phyloP scores from a whole-genome alignment of 2,888 invertebrate genomes.

The Temnothorax ravouxi region DNA sequence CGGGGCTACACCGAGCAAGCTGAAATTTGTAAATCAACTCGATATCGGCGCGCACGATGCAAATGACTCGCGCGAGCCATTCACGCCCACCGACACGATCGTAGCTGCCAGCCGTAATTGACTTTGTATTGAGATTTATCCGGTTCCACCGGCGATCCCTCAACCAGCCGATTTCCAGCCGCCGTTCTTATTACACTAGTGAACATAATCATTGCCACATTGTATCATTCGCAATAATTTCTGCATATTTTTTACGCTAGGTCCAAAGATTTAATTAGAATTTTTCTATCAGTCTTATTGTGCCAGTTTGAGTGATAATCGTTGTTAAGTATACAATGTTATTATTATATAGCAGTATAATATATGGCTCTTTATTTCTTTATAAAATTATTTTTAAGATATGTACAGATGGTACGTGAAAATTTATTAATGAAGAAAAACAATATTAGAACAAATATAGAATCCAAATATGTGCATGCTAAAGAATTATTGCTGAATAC shows the following conservation, averaged over 20 bases:
- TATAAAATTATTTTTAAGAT: neutral
- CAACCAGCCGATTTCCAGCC: conserved; percentile 65
- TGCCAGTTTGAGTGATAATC: neutral
- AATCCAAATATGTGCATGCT: neutral
- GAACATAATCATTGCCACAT: conserved; percentile 34
- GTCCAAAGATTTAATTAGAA: conserved; percentile 14
- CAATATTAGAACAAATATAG: neutral
- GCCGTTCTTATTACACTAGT: conserved; percentile 35
- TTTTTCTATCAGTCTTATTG: neutral
- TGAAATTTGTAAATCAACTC: conserved; percentile 75
- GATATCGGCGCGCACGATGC: conserved; percentile 63
- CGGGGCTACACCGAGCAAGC: conserved; percentile 58
- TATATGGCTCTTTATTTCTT: neutral
- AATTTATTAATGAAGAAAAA: neutral
- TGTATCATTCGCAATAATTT: conserved; percentile 25
- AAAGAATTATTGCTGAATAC: neutral
- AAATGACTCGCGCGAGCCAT: conserved; percentile 71
- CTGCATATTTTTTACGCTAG: neutral
- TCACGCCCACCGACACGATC: conserved; percentile 71
- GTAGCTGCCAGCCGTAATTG: conserved; percentile 73
- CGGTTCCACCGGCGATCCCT: conserved; percentile 67
- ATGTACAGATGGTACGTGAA: neutral
- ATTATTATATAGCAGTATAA: neutral
- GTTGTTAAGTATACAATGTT: neutral
- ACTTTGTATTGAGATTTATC: conserved; percentile 76